Conservation (phyloP, 2,888 invertebrate species). For the Stenodema calcarata region DNA sequence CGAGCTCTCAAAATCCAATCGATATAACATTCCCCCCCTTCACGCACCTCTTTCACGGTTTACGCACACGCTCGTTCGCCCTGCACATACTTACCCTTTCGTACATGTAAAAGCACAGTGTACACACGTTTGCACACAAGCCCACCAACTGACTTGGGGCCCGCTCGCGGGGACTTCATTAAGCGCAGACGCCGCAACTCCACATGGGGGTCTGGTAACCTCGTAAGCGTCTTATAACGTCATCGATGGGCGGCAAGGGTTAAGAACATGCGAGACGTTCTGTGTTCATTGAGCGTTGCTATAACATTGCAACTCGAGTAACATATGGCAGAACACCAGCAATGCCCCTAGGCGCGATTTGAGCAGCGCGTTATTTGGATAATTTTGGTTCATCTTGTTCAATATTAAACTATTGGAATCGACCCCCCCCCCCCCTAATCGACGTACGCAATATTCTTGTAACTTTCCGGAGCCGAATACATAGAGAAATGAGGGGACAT, state of each 20-base stretch:
- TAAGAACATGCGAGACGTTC: neutral
- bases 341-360: too few species aligned
- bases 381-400: too few species aligned
- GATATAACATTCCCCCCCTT: neutral
- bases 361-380: too few species aligned
- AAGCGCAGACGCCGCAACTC: constrained; percentile 23
- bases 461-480: too few species aligned
- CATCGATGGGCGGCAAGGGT: neutral
- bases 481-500: too few species aligned
- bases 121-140: neutral
- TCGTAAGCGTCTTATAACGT: neutral
- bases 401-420: too few species aligned
- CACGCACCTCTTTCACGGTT: neutral
- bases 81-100: neutral
- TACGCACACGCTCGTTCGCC: neutral
- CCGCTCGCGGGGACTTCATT: constrained; percentile 17
- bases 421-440: too few species aligned
- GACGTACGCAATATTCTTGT: too few species aligned
- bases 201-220: neutral
- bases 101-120: neutral
- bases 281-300: neutral
- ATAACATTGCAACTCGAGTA: too few species aligned
- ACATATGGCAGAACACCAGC: too few species aligned
- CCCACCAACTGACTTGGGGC: neutral
- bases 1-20: neutral